phyloP scores from a whole-genome alignment of 1,140 invertebrate genomes.

The Bradynema listronoti region DNA sequence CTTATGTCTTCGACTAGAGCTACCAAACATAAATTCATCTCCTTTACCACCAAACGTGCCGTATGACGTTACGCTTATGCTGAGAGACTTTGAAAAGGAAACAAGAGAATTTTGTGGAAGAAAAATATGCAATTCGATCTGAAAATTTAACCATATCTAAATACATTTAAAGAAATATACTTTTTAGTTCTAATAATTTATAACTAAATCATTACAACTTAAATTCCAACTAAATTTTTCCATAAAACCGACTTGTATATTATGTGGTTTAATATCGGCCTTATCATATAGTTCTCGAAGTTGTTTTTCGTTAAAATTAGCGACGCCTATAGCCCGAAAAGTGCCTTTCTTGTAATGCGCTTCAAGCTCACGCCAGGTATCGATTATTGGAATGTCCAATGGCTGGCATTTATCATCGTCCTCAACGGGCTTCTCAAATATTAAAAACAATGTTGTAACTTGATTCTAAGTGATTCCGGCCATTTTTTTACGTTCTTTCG shows the following conservation, averaged over 20 bases:
- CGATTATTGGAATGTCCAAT: constrained; percentile 15
- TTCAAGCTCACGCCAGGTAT: constrained; percentile 56
- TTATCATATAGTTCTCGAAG: constrained; percentile 38
- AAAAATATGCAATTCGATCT: constrained; percentile 44
- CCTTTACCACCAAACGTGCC: constrained; percentile 40
- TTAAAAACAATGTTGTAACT: not conserved
- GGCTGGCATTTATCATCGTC: no score
- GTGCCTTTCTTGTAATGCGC: constrained; percentile 53
- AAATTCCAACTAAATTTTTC: constrained; percentile 39
- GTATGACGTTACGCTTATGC: constrained; percentile 40
- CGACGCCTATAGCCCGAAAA: constrained; percentile 59
- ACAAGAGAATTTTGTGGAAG: constrained; percentile 37
- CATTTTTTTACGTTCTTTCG: not conserved
- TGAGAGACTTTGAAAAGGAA: constrained; percentile 41
- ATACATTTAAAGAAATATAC: not conserved
- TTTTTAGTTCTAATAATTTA: constrained; percentile 34
- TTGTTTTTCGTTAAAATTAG: constrained; percentile 57
- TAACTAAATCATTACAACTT: constrained; percentile 25
- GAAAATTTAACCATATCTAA: constrained; percentile 19
- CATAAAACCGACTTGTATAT: constrained; percentile 34
- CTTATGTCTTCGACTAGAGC: constrained; percentile 8
- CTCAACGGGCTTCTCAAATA: not conserved
- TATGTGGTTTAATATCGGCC: constrained; percentile 39
- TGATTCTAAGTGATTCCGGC: not conserved
- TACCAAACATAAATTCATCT: not conserved